Conservation (phyloP, 2,888 invertebrate genomes). For the Cantharis rustica region DNA sequence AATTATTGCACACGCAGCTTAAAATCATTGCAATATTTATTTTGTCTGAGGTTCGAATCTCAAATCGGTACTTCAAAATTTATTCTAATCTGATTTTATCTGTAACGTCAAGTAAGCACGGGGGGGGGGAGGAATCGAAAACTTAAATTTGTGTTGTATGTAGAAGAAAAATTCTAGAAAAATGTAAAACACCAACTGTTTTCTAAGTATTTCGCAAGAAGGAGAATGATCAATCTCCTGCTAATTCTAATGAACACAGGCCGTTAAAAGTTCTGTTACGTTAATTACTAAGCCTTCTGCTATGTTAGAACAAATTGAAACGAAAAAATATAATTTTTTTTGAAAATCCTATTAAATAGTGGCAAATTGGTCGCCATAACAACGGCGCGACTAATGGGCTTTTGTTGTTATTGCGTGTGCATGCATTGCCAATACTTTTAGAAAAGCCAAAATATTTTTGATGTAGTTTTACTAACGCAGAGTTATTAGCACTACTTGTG, state of each 20-base stretch:
- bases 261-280: no score
- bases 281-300: neutral
- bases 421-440: neutral
- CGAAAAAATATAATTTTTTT: neutral
- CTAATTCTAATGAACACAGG: no score
- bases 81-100: no score
- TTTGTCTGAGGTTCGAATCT: neutral
- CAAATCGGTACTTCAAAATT: neutral
- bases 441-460: neutral
- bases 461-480: neutral
- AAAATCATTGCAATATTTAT: neutral
- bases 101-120: no score
- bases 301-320: neutral
- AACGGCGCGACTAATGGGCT: neutral
- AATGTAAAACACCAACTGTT: neutral
- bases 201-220: neutral
- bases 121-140: no score
- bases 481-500: neutral
- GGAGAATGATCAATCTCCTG: no score
- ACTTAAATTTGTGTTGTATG: no score
- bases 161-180: no score
- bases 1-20: neutral
- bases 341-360: neutral
- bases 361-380: neutral
- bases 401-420: neutral